Base-by-base conservation (phyloP, 92 coral and sea anemone genomes). In the Scolanthus callimorphus region DNA sequence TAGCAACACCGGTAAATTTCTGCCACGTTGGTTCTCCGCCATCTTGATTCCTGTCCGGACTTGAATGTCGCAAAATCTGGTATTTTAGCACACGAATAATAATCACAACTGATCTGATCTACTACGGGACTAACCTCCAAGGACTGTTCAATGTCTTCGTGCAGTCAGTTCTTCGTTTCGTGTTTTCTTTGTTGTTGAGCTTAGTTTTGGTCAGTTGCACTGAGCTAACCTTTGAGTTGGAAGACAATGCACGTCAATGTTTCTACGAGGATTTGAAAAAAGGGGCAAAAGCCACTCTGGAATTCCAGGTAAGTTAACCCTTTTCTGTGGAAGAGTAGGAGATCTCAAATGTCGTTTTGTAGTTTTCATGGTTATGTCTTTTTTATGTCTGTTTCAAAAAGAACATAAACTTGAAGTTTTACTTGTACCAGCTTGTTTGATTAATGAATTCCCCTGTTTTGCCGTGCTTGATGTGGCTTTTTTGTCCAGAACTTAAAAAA, bases 161-260 rank as follows among this genome's bases (percentile, higher is more conserved):
- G 3, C 19, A 53, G 66, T 62, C 75, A 65, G 19, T 22, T 65
- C 2, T 39, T 62, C 56, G 69, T 57, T 39, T 55, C 55, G 41
- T 31, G 62, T 25, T 28, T 63, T 31, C 27, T 91, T 60, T 74
- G 44, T 51, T 67, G 20, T 23, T 86, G 43, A 67, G 71, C 41
- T 30, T 78, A 58, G 38, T 88, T 26, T 23, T 81, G 25, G 92
- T 74, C 25, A 57, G 67, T 20, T 85, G 92, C 22, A 82, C 89
- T 4, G 98, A 92, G 64, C 68, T 92, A 61, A 92, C 92, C 29
- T 80, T 92, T 63, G 98, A 92, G 71, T 79, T 92, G 50, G 98
- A 92, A 60, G 98, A 92, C 63, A 92, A 92, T 74, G 98, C 98
- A 0, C 80, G 95, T 39, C 98, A 92, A 55, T 92, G 98, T 63